Percentiles rank a stretch among this genome's conserved stretches.
Conservation (phyloP, 2,113 vertebrate species). For the Melanocharis versteri region DNA sequence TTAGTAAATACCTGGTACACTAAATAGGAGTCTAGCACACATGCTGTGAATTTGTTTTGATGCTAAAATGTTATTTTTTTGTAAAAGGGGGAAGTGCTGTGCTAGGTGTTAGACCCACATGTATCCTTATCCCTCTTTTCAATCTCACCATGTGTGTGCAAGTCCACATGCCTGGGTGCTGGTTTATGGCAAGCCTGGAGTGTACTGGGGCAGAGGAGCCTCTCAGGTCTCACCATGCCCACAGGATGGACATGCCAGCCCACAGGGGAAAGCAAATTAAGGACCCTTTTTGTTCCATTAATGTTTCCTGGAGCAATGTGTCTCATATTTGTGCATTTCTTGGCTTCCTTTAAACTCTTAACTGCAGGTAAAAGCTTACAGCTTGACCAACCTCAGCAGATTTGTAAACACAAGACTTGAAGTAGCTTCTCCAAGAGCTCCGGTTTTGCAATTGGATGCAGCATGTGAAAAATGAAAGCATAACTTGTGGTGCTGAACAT, state of each 20-base stretch:
- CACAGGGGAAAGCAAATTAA: background rate
- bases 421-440: background rate
- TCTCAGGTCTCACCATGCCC: background rate
- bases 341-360: background rate
- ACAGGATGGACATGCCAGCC: background rate
- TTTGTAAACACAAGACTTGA: background rate
- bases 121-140: background rate
- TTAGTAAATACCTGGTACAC: background rate
- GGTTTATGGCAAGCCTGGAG: background rate
- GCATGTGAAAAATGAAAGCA: background rate
- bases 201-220: background rate
- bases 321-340: background rate
- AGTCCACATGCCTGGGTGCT: background rate
- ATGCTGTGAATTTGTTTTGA: background rate
- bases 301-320: background rate
- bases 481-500: background rate
- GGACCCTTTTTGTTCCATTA: background rate
- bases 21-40: background rate
- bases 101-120: background rate
- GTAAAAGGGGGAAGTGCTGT: background rate
- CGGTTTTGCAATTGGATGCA: background rate
- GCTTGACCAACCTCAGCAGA: background rate
- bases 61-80: background rate
- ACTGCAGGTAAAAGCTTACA: background rate
- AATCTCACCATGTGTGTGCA: background rate